Base-by-base conservation (phyloP, 2,797 vertebrate species). In the Dendrocincla fuliginosa region DNA sequence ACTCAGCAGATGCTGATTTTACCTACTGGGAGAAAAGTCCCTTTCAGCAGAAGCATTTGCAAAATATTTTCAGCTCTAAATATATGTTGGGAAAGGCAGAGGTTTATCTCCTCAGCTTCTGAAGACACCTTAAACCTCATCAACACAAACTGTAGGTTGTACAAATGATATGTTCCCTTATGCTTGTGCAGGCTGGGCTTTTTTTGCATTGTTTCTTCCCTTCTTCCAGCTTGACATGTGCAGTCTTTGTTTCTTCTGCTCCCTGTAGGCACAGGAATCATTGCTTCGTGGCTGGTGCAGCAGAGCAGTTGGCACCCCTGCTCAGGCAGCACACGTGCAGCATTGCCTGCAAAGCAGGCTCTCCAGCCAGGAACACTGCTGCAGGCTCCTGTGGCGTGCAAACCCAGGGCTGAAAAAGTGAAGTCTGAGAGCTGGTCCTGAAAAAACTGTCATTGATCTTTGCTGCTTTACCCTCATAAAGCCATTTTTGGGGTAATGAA, bases 1-100 rank as follows among this genome's bases (percentile, higher is more conserved):
- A 94, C 94, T 96, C 96, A 96, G 96, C 96, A 97, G 95, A 94
- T 96, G 86, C 96, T 94, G 95, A 86, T 97, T 97, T 95, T 88
- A 87, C 94, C 84, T 95, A 77, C 87, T 91, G 75, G 70, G 90
- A 92, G 63, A 82, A 94, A 94, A 94, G 90, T 60, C 90, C 60
- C 85, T 96, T 97, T 96, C 97, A 96, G 77, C 87, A 95, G 81
- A 95, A 95, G 90, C 50, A 39, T 81, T 89, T 95, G 90, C 67
- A 89, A 94, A 96, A 84, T 52, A 83, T 90, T 96, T 91, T 73
- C 84, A 88, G 63, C 81, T 88, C 89, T 81, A 16, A 78, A 20
- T 95, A 32, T 11, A 33, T 50, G 28, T 84, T 79, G 37, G 56
- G 55, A 78, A 47, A 79, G 20, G 53, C 39, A 33, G 79, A 64